Base-by-base conservation (phyloP, 2,113 vertebrate species). In the Hydrolagus affinis region DNA sequence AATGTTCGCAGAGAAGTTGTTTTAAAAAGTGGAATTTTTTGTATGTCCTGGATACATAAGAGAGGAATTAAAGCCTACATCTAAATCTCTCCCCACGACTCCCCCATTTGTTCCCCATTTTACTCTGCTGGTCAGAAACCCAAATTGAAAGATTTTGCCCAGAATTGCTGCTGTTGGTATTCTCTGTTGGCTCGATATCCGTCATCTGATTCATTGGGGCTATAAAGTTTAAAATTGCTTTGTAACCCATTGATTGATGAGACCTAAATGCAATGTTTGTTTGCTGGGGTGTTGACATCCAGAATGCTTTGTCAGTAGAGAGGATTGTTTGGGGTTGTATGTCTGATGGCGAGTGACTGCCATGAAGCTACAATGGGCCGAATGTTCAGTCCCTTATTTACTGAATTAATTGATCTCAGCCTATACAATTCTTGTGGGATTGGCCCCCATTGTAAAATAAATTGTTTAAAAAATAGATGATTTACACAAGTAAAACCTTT, bases 21-120 rank as follows among this genome's bases (percentile, higher is more conserved):
- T n/a, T 44, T 44, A 44, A 44, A 44, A 44, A 44, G 6, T 57
- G 74, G 44, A 76, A n/a, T n/a, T n/a, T n/a, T n/a, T n/a, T n/a
- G n/a, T n/a, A 99, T 99, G 87, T 99, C 98, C 98, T 99, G 85
- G 85, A 69, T 32, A 57, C 3, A n/a, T 30, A 23, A n/a, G 0
- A 32, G 28, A 68, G n/a, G n/a, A 66, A n/a, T 1, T 19, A n/a
- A 44, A 19, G 70, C 19, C n/a, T 25, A 32, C 28, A 60, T 71
- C 19, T 23, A 59, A 12, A 10, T 28, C 28, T 2, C 6, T 73
- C n/a, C 44, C 62, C 14, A 70, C 0, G 14, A 8, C 11, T 44
- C 25, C 32, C 19, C 44, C 44, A 6, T 44, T 44, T 44, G 44
- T 44, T 44, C 44, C 44, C 6, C 44, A 44, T 44, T 44, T 44